Conservation (phyloP, 2,888 invertebrate genomes). For the Orthosia gracilis region DNA sequence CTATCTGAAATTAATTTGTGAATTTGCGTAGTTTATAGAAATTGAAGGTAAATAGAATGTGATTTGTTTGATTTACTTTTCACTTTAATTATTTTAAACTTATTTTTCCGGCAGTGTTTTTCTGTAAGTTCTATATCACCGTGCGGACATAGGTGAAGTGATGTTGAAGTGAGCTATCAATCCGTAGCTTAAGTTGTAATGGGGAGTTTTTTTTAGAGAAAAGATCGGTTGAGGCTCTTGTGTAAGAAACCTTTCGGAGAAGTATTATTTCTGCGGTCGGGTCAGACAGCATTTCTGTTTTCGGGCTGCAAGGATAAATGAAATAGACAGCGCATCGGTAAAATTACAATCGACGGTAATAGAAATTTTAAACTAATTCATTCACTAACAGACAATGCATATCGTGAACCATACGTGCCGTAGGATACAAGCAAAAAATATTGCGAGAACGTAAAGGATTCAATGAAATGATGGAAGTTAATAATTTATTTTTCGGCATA, state of each 20-base stretch:
- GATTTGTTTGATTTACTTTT: background rate
- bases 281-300: background rate
- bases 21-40: background rate
- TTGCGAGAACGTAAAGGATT: too few species aligned
- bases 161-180: too few species aligned
- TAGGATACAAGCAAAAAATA: too few species aligned
- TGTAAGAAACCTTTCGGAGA: background rate
- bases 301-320: background rate
- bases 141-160: too few species aligned
- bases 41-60: background rate
- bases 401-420: too few species aligned
- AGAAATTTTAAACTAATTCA: too few species aligned
- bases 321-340: background rate
- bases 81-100: background rate
- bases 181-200: too few species aligned
- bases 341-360: background rate
- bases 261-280: background rate
- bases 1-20: constrained; percentile 35
- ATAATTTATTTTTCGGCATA: too few species aligned
- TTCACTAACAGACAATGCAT: too few species aligned
- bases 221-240: background rate
- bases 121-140: background rate
- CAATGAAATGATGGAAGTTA: too few species aligned
- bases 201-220: too few species aligned
- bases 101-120: background rate